Evolutionary conservation across 2,888 invertebrate genomes (phyloP).

Genomic region (Hylaea fasciaria): DNA sequence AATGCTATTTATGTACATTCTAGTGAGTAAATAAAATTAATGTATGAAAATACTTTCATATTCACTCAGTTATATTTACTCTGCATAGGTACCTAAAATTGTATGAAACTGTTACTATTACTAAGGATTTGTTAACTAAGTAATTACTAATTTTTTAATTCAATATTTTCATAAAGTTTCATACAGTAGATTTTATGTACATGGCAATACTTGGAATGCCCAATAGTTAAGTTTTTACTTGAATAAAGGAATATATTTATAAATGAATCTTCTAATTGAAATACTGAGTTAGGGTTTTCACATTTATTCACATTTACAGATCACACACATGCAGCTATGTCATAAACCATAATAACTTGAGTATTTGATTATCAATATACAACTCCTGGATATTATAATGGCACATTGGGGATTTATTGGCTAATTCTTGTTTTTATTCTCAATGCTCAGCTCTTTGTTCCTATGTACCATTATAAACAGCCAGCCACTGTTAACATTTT

Average conservation of each 20-base stretch:
- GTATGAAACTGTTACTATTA: no score
- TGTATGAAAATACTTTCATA: slow-evolving; percentile 6
- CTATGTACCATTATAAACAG: no score
- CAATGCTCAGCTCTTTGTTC: no score
- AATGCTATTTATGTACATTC: no score
- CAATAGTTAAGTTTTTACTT: slow-evolving; percentile 13
- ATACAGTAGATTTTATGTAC: slow-evolving; percentile 1
- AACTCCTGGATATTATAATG: background rate
- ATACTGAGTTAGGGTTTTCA: background rate
- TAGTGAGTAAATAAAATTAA: no score
- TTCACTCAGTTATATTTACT: background rate
- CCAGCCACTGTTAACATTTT: no score
- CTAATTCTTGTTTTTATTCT: no score
- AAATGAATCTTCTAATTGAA: slow-evolving; percentile 8
- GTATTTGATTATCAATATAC: slow-evolving; percentile 14
- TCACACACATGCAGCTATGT: slow-evolving; percentile 32
- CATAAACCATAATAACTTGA: slow-evolving; percentile 18
- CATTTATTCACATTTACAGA: slow-evolving; percentile 40
- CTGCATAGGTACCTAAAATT: background rate
- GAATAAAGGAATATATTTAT: slow-evolving; percentile 26
- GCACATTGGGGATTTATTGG: background rate
- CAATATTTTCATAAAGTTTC: background rate
- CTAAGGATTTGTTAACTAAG: no score
- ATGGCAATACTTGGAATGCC: slow-evolving; percentile 10
- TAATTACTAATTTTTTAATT: background rate